Percentiles rank a stretch among this genome's conserved stretches.
These are phyloP conservation scores for Ophion ventricosus DNA, from an alignment of 2,888 invertebrate genomes.

Conservation along the genomic window DNA sequence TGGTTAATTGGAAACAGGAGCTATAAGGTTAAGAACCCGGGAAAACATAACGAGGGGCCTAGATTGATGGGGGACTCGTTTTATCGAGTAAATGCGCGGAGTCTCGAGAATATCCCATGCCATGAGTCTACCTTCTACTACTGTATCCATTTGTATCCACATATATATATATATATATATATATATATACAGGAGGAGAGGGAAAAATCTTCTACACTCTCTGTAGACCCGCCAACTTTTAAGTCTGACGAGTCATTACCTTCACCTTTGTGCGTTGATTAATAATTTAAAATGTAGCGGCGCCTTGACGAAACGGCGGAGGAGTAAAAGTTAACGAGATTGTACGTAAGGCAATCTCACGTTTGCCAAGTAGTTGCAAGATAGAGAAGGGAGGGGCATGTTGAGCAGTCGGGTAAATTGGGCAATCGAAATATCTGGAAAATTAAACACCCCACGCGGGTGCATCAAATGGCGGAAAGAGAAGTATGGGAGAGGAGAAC, in stretches of 20 bases:
- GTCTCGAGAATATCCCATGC: slow-evolving; percentile 13
- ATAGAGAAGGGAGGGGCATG: background rate
- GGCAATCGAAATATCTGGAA: too few relatives aligned
- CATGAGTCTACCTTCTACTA: background rate
- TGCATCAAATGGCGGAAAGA: too few relatives aligned
- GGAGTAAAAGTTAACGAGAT: background rate
- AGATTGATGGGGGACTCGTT: slow-evolving; percentile 43
- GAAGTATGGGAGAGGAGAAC: too few relatives aligned
- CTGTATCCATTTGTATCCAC: background rate
- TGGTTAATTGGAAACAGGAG: slow-evolving; percentile 66
- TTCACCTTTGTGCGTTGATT: slow-evolving; percentile 68
- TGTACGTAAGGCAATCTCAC: background rate
- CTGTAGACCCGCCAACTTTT: slow-evolving; percentile 55
- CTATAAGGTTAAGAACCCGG: slow-evolving; percentile 55
- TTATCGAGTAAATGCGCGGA: slow-evolving; percentile 50
- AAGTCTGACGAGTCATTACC: slow-evolving; percentile 64
- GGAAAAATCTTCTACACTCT: slow-evolving; percentile 15
- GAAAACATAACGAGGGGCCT: slow-evolving; percentile 63
- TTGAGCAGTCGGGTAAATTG: too few relatives aligned
- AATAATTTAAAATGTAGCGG: slow-evolving; percentile 72
- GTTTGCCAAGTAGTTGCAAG: background rate
- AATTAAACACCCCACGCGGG: too few relatives aligned
- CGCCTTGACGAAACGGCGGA: background rate
- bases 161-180: background rate
- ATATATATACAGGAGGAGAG: background rate